Evolutionary conservation across 2,797 vertebrate species (phyloP).

Genomic region (Notamacropus eugenii): DNA sequence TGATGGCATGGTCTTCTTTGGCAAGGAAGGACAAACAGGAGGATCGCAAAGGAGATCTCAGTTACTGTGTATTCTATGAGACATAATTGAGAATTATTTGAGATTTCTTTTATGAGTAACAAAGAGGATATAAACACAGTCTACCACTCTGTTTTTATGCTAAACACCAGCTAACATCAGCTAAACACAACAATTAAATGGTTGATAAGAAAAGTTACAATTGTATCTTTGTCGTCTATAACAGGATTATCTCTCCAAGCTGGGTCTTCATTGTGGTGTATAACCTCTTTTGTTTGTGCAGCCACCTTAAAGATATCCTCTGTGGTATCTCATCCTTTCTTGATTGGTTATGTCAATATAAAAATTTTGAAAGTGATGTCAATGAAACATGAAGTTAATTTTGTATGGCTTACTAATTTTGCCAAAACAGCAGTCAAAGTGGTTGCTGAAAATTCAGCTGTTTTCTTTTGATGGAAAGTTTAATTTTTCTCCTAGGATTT

Average conservation of each 20-base stretch:
- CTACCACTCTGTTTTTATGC: slow-evolving; percentile 21
- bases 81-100: slow-evolving; percentile 11
- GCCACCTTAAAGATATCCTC: slow-evolving; percentile 55
- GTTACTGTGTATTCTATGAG: not conserved
- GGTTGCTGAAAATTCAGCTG: slow-evolving; percentile 70
- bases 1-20: too few relatives aligned
- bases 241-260: slow-evolving; percentile 2
- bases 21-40: too few relatives aligned
- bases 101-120: not conserved
- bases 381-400: slow-evolving; percentile 75
- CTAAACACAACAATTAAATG: slow-evolving; percentile 4
- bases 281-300: slow-evolving; percentile 54
- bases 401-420: slow-evolving; percentile 65
- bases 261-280: slow-evolving; percentile 15
- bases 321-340: slow-evolving; percentile 58
- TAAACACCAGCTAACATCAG: slow-evolving; percentile 1
- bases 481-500: slow-evolving; percentile 68
- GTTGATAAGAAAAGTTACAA: slow-evolving; percentile 34
- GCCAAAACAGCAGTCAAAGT: slow-evolving; percentile 67
- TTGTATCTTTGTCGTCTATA: not conserved
- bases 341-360: slow-evolving; percentile 61
- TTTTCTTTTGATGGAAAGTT: slow-evolving; percentile 69
- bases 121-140: not conserved
- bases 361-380: slow-evolving; percentile 71
- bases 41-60: not conserved